phyloP scores from a whole-genome alignment of 1,140 invertebrate genomes.

The Neodiprion fabricii region DNA sequence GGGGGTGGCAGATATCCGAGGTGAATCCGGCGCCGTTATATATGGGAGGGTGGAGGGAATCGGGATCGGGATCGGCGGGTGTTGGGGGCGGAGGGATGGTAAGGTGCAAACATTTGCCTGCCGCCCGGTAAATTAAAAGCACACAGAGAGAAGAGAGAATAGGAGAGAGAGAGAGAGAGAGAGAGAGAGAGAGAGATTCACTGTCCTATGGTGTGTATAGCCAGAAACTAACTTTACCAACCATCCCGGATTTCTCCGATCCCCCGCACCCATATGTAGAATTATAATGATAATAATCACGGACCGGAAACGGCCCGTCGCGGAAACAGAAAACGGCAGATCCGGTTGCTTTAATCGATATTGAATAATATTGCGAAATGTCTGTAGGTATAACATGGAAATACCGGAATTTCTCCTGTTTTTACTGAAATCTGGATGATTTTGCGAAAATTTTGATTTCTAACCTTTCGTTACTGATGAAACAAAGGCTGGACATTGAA shows the following conservation, averaged over 20 bases:
- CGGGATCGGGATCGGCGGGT: slow-evolving; percentile 38
- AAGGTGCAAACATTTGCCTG: slow-evolving; percentile 64
- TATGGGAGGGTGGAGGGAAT: slow-evolving; percentile 28
- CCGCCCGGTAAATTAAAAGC: slow-evolving; percentile 63
- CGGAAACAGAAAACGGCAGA: not conserved
- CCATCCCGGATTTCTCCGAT: not conserved
- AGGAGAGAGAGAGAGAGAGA: slow-evolving; percentile 49
- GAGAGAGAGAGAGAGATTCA: slow-evolving; percentile 46
- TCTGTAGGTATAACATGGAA: no score
- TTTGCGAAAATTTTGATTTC: no score
- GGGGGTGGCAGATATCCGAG: slow-evolving; percentile 14
- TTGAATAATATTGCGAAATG: no score
- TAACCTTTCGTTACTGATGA: no score
- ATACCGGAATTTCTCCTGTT: no score
- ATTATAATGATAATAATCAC: not conserved
- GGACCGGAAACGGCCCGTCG: not conserved
- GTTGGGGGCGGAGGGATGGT: slow-evolving; percentile 37
- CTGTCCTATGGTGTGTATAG: slow-evolving; percentile 2
- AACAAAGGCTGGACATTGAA: no score
- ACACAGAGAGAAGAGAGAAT: slow-evolving; percentile 57
- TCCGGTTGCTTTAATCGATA: not conserved
- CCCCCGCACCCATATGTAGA: not conserved
- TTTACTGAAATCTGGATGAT: no score
- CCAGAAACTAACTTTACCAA: slow-evolving; percentile 1
- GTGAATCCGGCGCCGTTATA: slow-evolving; percentile 9